Percentiles rank a stretch among this genome's conserved stretches.
Evolutionary conservation across 2,888 invertebrate species (phyloP).

Genomic region (Troides aeacus): DNA sequence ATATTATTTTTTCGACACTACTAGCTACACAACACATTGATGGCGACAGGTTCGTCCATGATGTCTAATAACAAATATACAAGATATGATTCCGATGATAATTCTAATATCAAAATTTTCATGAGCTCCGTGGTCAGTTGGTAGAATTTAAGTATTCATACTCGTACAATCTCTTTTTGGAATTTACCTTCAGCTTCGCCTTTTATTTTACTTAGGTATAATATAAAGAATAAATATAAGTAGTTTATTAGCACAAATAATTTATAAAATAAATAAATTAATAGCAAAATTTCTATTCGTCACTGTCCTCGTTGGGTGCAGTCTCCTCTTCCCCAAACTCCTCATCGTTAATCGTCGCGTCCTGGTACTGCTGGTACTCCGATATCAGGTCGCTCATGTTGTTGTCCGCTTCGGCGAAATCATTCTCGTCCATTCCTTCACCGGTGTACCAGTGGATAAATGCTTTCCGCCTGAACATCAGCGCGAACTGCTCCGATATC

Average conservation of each 20-base stretch:
- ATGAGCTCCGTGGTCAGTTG: too few species aligned
- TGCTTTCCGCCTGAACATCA: constrained; percentile 96
- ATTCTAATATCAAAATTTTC: too few species aligned
- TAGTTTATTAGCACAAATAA: constrained; percentile 16
- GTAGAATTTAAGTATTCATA: too few species aligned
- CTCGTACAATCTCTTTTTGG: too few species aligned
- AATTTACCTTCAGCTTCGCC: too few species aligned
- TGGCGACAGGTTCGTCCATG: too few species aligned
- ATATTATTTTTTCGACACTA: too few species aligned
- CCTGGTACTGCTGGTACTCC: constrained; percentile 96
- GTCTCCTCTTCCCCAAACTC: constrained; percentile 83
- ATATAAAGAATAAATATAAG: too few species aligned
- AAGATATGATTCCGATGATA: too few species aligned
- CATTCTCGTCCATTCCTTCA: constrained; percentile 97
- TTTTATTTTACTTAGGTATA: too few species aligned
- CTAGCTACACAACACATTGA: too few species aligned
- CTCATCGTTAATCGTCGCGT: constrained; percentile 90
- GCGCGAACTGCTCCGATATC: constrained; percentile 90
- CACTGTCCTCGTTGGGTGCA: constrained; percentile 41
- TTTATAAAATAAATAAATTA: constrained; percentile 30
- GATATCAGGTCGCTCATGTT: constrained; percentile 94
- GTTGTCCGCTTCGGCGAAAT: constrained; percentile 96
- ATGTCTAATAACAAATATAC: too few species aligned
- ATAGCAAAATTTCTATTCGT: constrained; percentile 32
- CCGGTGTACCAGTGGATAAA: constrained; percentile 98